Conservation (phyloP, 2,888 invertebrate genomes). For the Ditula angustiorana region DNA sequence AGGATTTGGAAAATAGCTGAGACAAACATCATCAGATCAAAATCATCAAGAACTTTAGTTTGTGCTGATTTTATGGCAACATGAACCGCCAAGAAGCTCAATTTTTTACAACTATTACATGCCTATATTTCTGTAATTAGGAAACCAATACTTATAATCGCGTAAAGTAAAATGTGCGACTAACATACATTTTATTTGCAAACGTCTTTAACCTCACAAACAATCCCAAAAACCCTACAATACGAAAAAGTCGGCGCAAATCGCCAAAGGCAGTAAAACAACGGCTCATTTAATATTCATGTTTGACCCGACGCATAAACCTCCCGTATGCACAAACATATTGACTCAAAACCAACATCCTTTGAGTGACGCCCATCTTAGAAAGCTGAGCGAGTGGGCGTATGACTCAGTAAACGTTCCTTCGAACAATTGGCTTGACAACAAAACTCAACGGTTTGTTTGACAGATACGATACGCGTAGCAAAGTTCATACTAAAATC, state of each 20-base stretch:
- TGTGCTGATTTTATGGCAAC: too few species aligned
- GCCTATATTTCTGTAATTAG: too few species aligned
- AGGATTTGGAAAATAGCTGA: background rate
- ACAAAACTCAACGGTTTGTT: conserved; percentile 63
- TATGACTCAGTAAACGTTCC: conserved; percentile 53
- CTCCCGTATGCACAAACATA: conserved; percentile 38
- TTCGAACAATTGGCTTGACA: conserved; percentile 52
- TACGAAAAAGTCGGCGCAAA: conserved; percentile 18
- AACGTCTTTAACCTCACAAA: conserved; percentile 5
- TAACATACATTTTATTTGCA: background rate
- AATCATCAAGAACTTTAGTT: background rate
- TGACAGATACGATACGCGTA: conserved; percentile 46
- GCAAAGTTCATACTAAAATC: conserved; percentile 35
- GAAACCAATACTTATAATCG: too few species aligned
- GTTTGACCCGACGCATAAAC: conserved; percentile 33
- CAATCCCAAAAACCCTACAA: conserved; percentile 6
- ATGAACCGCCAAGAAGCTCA: too few species aligned
- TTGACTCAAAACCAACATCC: conserved; percentile 38
- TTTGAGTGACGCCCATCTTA: conserved; percentile 45
- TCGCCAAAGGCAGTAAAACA: conserved; percentile 25
- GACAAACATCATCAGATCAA: background rate
- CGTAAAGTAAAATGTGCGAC: too few species aligned
- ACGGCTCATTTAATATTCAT: conserved; percentile 38
- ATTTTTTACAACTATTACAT: too few species aligned
- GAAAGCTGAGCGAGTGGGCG: conserved; percentile 51